These are phyloP conservation scores for Sternarchorhynchus goeldii DNA, from an alignment of 2,797 vertebrate genomes.

Conservation along the genomic window DNA sequence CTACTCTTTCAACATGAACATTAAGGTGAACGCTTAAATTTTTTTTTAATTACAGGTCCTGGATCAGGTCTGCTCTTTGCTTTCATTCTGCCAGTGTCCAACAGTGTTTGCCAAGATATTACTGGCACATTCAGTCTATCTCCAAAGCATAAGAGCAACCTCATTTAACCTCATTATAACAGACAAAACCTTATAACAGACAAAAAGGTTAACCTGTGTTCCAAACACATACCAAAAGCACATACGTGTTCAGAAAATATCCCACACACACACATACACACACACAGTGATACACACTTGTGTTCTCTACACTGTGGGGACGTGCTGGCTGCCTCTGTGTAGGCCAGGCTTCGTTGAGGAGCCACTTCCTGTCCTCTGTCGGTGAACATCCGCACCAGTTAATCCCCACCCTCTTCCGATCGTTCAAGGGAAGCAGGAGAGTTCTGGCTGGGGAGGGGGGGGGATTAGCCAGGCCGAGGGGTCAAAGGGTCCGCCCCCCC, in stretches of 20 bases:
- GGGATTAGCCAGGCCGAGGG: slow-evolving; percentile 43
- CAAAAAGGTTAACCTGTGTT: too few species aligned
- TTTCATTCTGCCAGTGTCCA: slow-evolving; percentile 31
- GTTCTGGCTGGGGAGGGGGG: slow-evolving; percentile 25
- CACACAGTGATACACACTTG: not conserved
- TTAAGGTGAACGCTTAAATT: slow-evolving; percentile 53
- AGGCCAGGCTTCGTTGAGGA: slow-evolving; percentile 16
- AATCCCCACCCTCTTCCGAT: slow-evolving; percentile 58
- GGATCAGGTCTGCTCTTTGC: slow-evolving; percentile 36
- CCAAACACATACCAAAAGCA: not conserved
- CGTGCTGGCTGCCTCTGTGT: not conserved
- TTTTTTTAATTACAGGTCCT: slow-evolving; percentile 55
- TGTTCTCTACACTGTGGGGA: slow-evolving; percentile 15
- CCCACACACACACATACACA: not conserved
- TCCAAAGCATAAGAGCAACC: not conserved
- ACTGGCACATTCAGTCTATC: slow-evolving; percentile 5
- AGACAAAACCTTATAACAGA: too few species aligned
- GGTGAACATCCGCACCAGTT: slow-evolving; percentile 35
- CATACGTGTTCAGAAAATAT: not conserved
- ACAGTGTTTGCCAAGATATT: slow-evolving; percentile 4
- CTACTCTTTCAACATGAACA: slow-evolving; percentile 47
- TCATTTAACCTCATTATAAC: too few species aligned
- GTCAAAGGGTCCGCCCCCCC: slow-evolving; percentile 43
- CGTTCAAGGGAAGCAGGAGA: slow-evolving; percentile 33
- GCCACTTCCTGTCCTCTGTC: slow-evolving; percentile 49